These are phyloP conservation scores for Hydropotes inermis DNA, from an alignment of 2,113 vertebrate genomes.

Conservation along the genomic window DNA sequence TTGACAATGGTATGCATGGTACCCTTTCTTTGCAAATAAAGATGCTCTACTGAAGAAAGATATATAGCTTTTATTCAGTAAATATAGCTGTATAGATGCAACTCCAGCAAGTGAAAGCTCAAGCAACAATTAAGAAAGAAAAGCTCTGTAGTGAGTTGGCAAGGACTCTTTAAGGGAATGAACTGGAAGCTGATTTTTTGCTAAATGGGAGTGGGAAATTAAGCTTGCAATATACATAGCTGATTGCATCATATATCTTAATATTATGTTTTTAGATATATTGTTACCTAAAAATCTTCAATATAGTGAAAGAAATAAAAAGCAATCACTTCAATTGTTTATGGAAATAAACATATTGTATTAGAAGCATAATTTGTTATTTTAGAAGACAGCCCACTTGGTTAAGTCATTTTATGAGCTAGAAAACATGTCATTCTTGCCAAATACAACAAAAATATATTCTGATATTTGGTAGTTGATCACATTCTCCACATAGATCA, in stretches of 20 bases:
- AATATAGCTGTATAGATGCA: neutral
- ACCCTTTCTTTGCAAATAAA: neutral
- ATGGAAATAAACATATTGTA: neutral
- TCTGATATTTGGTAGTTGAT: neutral
- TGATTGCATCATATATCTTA: neutral
- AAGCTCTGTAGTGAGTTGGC: neutral
- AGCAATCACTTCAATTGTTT: neutral
- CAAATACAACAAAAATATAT: conserved; percentile 39
- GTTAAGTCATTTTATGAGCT: neutral
- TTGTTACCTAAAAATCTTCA: conserved; percentile 12
- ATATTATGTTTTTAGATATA: neutral
- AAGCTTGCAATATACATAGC: neutral
- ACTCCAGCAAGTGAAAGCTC: neutral
- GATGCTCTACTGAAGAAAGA: neutral
- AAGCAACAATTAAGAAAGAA: neutral
- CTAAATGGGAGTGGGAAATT: neutral
- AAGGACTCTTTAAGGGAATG: neutral
- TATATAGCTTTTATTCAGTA: neutral
- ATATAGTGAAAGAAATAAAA: conserved; percentile 49
- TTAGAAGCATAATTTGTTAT: conserved; percentile 36
- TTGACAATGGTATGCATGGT: neutral
- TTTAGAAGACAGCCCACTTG: conserved; percentile 6
- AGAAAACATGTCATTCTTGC: conserved; percentile 6
- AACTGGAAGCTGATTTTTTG: neutral
- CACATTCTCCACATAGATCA: neutral